Percentiles rank a stretch among this genome's conserved stretches.
Evolutionary conservation across 2,888 invertebrate species (phyloP).

Genomic region (Nomada fabriciana): DNA sequence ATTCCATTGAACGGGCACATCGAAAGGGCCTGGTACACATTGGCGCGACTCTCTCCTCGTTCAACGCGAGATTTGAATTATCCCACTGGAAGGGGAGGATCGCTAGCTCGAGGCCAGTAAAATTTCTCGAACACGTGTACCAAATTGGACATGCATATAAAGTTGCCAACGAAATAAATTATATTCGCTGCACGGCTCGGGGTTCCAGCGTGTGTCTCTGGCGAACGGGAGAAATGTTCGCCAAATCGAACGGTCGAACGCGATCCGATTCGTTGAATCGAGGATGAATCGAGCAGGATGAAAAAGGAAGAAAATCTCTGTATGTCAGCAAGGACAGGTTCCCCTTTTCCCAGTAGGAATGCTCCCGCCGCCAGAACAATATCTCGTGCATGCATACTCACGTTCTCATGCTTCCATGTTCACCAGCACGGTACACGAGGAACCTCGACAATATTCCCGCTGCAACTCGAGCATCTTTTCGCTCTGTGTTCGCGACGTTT

Average conservation of each 20-base stretch:
- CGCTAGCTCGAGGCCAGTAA: conserved; percentile 21
- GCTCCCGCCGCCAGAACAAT: not conserved
- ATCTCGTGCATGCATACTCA: conserved; percentile 57
- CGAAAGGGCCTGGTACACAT: conserved; percentile 36
- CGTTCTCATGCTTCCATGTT: conserved; percentile 64
- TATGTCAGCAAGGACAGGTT: conserved; percentile 37
- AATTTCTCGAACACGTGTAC: conserved; percentile 49
- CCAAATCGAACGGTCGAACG: not conserved
- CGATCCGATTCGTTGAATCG: not conserved
- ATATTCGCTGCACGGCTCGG: not conserved
- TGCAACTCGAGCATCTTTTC: conserved; percentile 50
- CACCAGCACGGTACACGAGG: conserved; percentile 39
- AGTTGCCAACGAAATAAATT: conserved; percentile 3
- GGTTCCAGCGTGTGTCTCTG: too few relatives aligned
- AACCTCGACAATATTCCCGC: conserved; percentile 29
- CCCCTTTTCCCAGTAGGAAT: conserved; percentile 1
- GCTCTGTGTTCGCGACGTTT: not conserved
- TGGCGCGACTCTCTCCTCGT: not conserved
- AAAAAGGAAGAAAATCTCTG: conserved; percentile 14
- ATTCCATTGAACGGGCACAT: conserved; percentile 42
- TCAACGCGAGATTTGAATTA: conserved; percentile 17
- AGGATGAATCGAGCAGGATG: conserved; percentile 8
- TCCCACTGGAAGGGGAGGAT: conserved; percentile 9
- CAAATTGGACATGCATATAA: not conserved
- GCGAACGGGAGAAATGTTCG: not conserved